phyloP scores from a whole-genome alignment of 2,113 vertebrate species.

The Psilopsiagon aymara region DNA sequence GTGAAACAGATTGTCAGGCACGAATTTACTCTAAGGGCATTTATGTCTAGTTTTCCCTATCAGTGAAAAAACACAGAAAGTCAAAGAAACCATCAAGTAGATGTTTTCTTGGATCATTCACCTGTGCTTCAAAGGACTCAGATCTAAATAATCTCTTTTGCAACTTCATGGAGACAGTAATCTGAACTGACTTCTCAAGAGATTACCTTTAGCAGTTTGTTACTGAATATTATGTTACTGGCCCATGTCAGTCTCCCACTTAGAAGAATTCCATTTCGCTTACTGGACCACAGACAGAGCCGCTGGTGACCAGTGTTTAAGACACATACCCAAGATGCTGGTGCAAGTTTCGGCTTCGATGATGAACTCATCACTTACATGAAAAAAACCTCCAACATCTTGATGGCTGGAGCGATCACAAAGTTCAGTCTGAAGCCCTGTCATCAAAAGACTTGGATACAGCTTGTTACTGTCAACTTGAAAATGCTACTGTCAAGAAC shows the following conservation, averaged over 20 bases:
- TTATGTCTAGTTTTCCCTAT: not conserved
- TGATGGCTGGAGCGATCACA: not conserved
- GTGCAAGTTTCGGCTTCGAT: not conserved
- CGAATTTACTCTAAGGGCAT: slow-evolving; percentile 10
- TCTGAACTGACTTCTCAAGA: not conserved
- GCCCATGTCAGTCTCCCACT: not conserved
- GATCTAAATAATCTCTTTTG: not conserved
- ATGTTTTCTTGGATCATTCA: not conserved
- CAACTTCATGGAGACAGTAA: not conserved
- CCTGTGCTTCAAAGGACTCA: not conserved
- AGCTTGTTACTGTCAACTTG: not conserved
- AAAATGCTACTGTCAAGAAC: not conserved
- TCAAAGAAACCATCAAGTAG: not conserved
- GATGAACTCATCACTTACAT: rapidly evolving
- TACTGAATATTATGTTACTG: not conserved
- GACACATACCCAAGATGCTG: not conserved
- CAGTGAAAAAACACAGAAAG: not conserved
- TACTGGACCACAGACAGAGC: not conserved
- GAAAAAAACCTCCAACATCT: not conserved
- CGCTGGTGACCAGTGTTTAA: not conserved
- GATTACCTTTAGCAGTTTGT: not conserved
- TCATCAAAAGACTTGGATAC: not conserved
- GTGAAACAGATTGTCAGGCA: slow-evolving; percentile 9
- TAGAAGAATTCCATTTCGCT: not conserved
- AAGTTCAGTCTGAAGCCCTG: not conserved